These are phyloP conservation scores for Dryobates pubescens DNA, from an alignment of 2,797 vertebrate genomes.

Conservation along the genomic window DNA sequence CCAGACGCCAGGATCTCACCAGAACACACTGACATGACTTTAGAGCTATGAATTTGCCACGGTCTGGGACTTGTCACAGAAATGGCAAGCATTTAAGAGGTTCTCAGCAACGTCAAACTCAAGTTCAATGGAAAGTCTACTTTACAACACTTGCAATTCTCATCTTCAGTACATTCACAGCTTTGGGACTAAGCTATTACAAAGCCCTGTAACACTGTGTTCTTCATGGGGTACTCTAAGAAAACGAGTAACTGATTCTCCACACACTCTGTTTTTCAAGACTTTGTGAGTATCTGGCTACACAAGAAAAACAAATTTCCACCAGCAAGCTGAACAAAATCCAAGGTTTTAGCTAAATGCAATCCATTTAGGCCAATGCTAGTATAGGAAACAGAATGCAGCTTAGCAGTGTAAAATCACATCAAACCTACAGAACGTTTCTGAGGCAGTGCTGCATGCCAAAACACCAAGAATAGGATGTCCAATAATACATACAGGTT, in stretches of 20 bases:
- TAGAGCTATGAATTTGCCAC: background rate
- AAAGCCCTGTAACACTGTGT: background rate
- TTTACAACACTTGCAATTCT: background rate
- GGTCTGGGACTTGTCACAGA: background rate
- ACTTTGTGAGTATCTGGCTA: background rate
- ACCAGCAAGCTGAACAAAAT: conserved; percentile 53
- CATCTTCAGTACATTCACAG: background rate
- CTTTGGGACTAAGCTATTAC: background rate
- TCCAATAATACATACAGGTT: background rate
- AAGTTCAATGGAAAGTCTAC: background rate
- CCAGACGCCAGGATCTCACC: background rate
- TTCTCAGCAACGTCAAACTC: background rate
- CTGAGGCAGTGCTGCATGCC: conserved; percentile 41
- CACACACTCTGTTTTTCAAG: conserved; percentile 1
- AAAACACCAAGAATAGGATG: conserved; percentile 47
- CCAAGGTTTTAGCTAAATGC: conserved; percentile 48
- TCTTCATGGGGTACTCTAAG: background rate
- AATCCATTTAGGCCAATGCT: conserved; percentile 55
- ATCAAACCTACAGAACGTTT: conserved; percentile 55
- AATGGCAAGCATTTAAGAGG: rapidly evolving
- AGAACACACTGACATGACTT: rapidly evolving
- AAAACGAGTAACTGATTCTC: conserved; percentile 27
- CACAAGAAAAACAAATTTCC: conserved; percentile 48
- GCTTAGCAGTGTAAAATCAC: conserved; percentile 38
- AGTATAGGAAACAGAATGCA: conserved; percentile 60